Percentiles rank a stretch among this genome's conserved stretches.
Conservation (phyloP, 2,888 invertebrate species). For the Bhutanitis thaidina region DNA sequence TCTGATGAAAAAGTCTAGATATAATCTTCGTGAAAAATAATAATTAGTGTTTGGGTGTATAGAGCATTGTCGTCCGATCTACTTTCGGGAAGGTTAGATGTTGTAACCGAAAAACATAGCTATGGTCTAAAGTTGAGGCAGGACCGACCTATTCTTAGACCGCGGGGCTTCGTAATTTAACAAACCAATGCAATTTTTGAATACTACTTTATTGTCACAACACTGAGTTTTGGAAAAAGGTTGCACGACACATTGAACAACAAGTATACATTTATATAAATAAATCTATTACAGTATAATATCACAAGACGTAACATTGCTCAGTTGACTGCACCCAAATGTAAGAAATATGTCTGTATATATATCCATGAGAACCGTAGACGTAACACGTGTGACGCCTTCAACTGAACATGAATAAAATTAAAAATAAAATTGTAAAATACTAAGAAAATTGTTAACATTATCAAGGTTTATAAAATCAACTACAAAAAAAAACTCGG, state of each 20-base stretch:
- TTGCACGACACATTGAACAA: slow-evolving; percentile 8
- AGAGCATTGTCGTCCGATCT: too few relatives aligned
- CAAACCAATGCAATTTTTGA: not conserved
- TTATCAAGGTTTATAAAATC: not conserved
- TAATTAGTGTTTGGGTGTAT: too few relatives aligned
- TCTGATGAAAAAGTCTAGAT: too few relatives aligned
- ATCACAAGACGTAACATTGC: not conserved
- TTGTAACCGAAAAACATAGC: too few relatives aligned
- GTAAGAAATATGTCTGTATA: not conserved
- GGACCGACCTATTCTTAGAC: too few relatives aligned
- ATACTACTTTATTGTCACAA: slow-evolving; percentile 13
- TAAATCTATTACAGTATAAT: not conserved
- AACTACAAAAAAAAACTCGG: not conserved
- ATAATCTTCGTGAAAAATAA: too few relatives aligned
- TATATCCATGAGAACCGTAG: too few relatives aligned
- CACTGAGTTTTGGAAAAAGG: slow-evolving; percentile 11
- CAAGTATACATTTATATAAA: slow-evolving; percentile 12
- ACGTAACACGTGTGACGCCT: too few relatives aligned
- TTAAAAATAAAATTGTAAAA: slow-evolving; percentile 1
- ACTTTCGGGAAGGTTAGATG: too few relatives aligned
- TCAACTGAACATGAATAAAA: slow-evolving; percentile 3
- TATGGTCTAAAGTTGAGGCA: too few relatives aligned
- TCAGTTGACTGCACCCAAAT: not conserved
- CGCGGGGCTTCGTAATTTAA: too few relatives aligned
- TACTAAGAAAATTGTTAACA: slow-evolving; percentile 2